Conservation (phyloP, 2,888 invertebrate genomes). For the Acronicta aceris region DNA sequence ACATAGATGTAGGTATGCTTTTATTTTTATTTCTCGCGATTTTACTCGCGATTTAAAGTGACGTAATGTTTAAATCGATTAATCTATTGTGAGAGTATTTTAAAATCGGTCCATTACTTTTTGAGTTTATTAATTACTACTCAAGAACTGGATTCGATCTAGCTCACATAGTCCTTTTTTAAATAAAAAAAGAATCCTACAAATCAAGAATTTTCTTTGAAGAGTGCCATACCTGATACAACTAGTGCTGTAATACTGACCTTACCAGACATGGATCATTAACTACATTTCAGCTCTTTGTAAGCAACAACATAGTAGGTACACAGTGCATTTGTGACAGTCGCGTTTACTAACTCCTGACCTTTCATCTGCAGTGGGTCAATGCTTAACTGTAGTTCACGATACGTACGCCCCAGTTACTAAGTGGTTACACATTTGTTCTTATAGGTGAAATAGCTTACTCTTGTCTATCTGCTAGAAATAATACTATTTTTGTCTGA, state of each 20-base stretch:
- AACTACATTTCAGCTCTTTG: background rate
- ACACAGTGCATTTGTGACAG: slow-evolving; percentile 19
- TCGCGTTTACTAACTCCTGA: slow-evolving; percentile 47
- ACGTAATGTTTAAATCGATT: no score
- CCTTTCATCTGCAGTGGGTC: slow-evolving; percentile 55
- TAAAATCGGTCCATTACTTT: no score
- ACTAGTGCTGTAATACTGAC: background rate
- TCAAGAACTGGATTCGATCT: no score
- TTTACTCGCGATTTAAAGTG: no score
- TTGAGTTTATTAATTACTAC: no score
- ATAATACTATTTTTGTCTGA: background rate
- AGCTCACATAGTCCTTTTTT: no score
- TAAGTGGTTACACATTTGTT: slow-evolving; percentile 39
- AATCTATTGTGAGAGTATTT: no score
- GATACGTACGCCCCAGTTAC: slow-evolving; percentile 53
- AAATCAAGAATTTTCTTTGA: no score
- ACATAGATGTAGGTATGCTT: no score
- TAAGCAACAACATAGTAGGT: background rate
- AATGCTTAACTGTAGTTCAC: slow-evolving; percentile 45
- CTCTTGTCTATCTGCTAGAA: slow-evolving; percentile 8
- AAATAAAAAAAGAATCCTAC: no score
- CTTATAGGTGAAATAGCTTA: slow-evolving; percentile 10
- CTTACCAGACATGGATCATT: background rate
- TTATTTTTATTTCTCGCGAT: no score
- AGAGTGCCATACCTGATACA: no score